phyloP scores from a whole-genome alignment of 1,140 invertebrate species.

The Potamilus streckersoni region DNA sequence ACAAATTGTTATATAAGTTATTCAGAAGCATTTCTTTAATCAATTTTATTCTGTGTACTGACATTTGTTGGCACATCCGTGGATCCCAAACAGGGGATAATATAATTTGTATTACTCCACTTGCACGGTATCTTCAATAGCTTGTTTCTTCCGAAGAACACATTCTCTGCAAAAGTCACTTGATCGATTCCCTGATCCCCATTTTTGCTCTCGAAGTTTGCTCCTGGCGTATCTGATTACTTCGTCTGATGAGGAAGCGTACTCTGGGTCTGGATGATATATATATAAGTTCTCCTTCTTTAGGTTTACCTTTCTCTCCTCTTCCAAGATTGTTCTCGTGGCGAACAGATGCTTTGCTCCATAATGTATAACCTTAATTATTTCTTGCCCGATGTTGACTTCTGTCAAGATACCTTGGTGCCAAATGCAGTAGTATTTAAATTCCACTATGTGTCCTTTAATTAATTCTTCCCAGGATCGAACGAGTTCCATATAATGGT shows the following conservation, averaged over 20 bases:
- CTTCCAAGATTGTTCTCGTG: constrained; percentile 18
- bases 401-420: constrained; percentile 24
- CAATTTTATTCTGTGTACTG: too few relatives aligned
- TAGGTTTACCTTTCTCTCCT: constrained; percentile 8
- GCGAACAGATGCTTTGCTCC: constrained; percentile 19
- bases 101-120: too few relatives aligned
- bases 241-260: neutral
- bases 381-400: constrained; percentile 3
- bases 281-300: constrained; percentile 4
- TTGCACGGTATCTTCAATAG: too few relatives aligned
- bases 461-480: constrained; percentile 15
- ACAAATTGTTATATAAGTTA: too few relatives aligned
- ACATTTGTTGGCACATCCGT: too few relatives aligned
- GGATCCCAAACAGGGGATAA: too few relatives aligned
- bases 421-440: constrained; percentile 10
- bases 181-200: constrained; percentile 1
- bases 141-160: neutral
- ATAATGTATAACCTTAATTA: constrained; percentile 25
- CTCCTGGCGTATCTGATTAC: neutral
- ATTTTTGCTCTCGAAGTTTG: constrained; percentile 11
- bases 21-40: too few relatives aligned
- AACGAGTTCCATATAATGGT: constrained; percentile 5
- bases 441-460: constrained; percentile 13
- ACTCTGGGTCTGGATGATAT: constrained; percentile 3
- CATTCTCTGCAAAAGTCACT: constrained; percentile 17